Base-by-base conservation (phyloP, 1,140 invertebrate species). In the Heliconius eleuchia region DNA sequence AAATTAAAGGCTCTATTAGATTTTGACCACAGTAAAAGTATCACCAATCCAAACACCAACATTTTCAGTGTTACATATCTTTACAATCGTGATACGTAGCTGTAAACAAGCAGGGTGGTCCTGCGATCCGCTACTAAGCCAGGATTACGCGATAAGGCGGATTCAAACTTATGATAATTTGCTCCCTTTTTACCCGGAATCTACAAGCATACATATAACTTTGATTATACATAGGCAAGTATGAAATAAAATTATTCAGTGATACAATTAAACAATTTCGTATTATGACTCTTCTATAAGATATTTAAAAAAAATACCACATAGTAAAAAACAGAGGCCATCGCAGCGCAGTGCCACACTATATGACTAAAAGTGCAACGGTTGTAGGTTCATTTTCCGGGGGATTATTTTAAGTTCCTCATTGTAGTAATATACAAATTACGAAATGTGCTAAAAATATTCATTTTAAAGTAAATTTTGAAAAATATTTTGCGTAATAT, bases 101-200 rank as follows among this genome's bases (percentile, higher is more conserved):
- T 79, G 78, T 79, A 81, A 79, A 81, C 80, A 84, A 81, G 77
- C 79, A 82, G 81, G 74, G 78, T 76, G 52, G 42, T 74, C 76
- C 72, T 60, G 71, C 55, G 77, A 78, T 80, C 76, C 80, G 80
- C 72, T 83, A 86, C 89, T 89, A 89, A 84, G 39, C 82, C 78
- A 11, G 87, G 87, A 87, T 86, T 87, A 87, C 80, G 66, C 84
- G 85, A 82, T 88, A 79, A 86, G 80, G 71, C 80, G 74, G 78
- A 80, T 82, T 86, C 82, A 88, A 91, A 91, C 84, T 90, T 90
- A 91, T 90, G 90, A 88, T 90, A 90, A 91, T 90, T 85, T 83
- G 84, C 78, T 73, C 85, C 85, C 87, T 83, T 73, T 71, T 76
- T 84, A 79, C 60, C 78, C 80, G 16, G 46, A 50, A 52, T 55